Conservation (phyloP, 30 jellyfish, hydroid and myxozoan genomes). For the Catostylus mosaicus region DNA sequence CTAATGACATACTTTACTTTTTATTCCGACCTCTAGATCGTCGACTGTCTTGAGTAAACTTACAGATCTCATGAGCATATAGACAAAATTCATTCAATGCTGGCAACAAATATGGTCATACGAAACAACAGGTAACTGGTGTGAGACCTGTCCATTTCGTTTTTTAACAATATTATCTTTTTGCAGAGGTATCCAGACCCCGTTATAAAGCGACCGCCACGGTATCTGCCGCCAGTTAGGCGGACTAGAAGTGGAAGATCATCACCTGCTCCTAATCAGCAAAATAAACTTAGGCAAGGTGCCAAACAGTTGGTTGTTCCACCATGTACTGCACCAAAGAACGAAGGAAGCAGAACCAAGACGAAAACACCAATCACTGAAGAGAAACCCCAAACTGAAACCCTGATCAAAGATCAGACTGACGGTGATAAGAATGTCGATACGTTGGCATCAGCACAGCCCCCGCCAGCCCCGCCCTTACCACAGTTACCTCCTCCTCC, state of each 20-base stretch:
- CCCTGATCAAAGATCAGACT: neutral
- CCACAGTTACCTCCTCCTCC: constrained; percentile 71
- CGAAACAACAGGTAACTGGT: no score
- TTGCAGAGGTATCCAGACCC: constrained; percentile 84
- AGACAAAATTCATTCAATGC: no score
- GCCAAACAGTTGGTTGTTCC: neutral
- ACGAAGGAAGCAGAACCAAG: constrained; percentile 17
- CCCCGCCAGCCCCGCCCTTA: constrained; percentile 26
- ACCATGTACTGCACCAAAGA: constrained; percentile 9
- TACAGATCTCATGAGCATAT: no score
- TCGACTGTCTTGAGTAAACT: no score
- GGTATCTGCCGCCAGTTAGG: constrained; percentile 89
- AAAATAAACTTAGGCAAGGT: neutral
- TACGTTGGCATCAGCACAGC: neutral
- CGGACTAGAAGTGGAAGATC: constrained; percentile 73
- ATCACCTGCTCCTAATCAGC: constrained; percentile 21
- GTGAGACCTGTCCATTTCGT: no score
- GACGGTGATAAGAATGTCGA: neutral
- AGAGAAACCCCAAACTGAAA: neutral
- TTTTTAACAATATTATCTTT: neutral
- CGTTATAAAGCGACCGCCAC: constrained; percentile 73
- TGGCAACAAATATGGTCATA: no score
- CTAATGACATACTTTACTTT: no score
- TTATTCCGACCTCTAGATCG: no score
- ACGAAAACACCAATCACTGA: neutral